These are phyloP conservation scores for Dasypolia templi DNA, from an alignment of 2,888 invertebrate genomes.

Conservation along the genomic window DNA sequence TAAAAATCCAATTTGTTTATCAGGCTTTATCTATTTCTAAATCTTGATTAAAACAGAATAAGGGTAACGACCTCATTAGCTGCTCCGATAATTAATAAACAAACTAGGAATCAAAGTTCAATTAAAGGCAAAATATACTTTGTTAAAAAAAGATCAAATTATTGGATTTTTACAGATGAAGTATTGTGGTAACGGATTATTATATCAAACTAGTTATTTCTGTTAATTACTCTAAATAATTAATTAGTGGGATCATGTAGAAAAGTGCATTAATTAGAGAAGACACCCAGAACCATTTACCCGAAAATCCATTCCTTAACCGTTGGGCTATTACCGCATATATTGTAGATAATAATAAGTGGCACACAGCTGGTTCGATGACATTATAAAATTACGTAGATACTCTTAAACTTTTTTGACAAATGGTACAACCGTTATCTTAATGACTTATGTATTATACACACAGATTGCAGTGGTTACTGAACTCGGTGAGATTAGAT, in stretches of 20 bases:
- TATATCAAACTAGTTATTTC: background rate
- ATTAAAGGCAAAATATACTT: background rate
- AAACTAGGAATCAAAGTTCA: conserved; percentile 21
- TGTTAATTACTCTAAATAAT: background rate
- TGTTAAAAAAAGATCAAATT: background rate
- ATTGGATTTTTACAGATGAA: background rate
- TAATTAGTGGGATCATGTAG: background rate
- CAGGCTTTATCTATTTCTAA: conserved; percentile 35
- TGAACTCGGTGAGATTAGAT: conserved; percentile 57
- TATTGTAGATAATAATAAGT: background rate
- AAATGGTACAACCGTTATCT: conserved; percentile 43
- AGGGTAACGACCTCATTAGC: conserved; percentile 46
- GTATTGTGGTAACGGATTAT: background rate
- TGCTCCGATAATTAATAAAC: conserved; percentile 19
- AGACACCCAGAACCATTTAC: background rate
- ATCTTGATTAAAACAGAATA: conserved; percentile 45
- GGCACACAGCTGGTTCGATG: background rate
- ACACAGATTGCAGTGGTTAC: conserved; percentile 49
- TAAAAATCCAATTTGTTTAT: conserved; percentile 32
- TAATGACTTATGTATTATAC: conserved; percentile 40
- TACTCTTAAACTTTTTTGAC: conserved; percentile 26
- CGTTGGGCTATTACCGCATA: background rate
- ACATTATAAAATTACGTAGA: background rate
- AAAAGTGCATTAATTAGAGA: background rate
- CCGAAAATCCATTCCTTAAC: background rate